Evolutionary conservation across 2,113 vertebrate species (phyloP), one percentile per base, ranked within the genome.

Genomic region (Propithecus coquereli): DNA sequence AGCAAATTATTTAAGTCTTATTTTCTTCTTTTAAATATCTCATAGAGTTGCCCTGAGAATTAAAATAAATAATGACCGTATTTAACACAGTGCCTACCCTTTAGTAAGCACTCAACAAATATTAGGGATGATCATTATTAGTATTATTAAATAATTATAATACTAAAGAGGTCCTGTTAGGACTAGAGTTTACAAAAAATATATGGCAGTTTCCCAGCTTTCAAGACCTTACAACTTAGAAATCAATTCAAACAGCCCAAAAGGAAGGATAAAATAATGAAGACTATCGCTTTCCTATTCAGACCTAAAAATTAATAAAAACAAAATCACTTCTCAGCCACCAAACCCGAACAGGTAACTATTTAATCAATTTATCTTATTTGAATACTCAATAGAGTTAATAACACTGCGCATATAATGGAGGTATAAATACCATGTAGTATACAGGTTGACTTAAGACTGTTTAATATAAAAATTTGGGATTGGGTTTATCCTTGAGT

Each of bases 201-300:
- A 59, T 40, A 81, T 8, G 7, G 40, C 71, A 18, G 37, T 20
- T 86, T 94, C n/a, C 23, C 40, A 54, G 61, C 30, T 89, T 85
- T 80, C n/a, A 92, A 84, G n/a, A 96, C 20, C 20, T 97, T 90
- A 87, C 61, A 82, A 93, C 73, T 95, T 79, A 95, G 63, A 88
- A 95, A 77, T 94, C 71, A 92, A 85, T 77, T 87, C 4, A 34
- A 87, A 93, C 7, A 81, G 68, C 45, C 17, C 76, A 34, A 94
- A 93, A 74, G 34, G 14, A 76, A 94, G 82, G 71, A 65, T 80
- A 91, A 93, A 92, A 65, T 59, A 82, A 73, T 16, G 23, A 81
- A 95, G 18, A 94, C 40, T 40, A 63, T 85, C 40, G 83, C 8
- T 30, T 83, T 94, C 16, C 73, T 93, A 66, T 61, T 92, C 30